Base-by-base conservation (phyloP, 2,113 vertebrate genomes). In the Corydoras sp. region DNA sequence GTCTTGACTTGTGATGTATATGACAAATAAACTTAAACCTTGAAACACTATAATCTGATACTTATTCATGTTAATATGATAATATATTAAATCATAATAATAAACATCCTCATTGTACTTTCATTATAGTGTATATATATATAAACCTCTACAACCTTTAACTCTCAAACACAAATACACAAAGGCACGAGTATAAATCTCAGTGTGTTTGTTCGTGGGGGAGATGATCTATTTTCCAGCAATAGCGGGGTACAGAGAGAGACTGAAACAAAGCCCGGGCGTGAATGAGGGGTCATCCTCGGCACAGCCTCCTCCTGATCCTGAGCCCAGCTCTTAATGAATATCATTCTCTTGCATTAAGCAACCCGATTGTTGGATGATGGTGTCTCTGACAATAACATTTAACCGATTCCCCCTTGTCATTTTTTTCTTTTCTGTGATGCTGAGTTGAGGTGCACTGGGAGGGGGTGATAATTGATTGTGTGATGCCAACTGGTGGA, bases 231-330 rank as follows among this genome's bases (percentile, higher is more conserved):
- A 43, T 43, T 8, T 43, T 43, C 35, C 35, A 8, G 4, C 35
- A 43, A n/a, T n/a, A n/a, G n/a, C n/a, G n/a, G 35, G 35, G 35
- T 5, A 43, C 35, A 43, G 35, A 77, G 55, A 59, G 10, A 72
- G 69, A 68, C 68, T 65, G 35, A 65, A 83, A 88, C 88, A 88
- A 88, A 90, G 89, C 85, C 79, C 62, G 84, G 83, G 82, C 69
- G 79, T 92, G 91, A 91, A 93, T 93, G 90, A 68, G 79, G 88
- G 92, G 91, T 93, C 92, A 95, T 90, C 92, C 90, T 86, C 89
- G 75, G 77, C 72, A 53, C 60, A 76, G 86, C 88, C 89, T 82
- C 81, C 83, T 85, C 86, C 87, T 89, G 89, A 88, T 80, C 86
- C 81, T 87, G 83, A 83, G 84, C 88, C 89, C 92, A 86, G 83